Evolutionary conservation across 2,888 invertebrate genomes (phyloP), one percentile per base, ranked within the genome.

Genomic region (Pandemis cinnamomeana): DNA sequence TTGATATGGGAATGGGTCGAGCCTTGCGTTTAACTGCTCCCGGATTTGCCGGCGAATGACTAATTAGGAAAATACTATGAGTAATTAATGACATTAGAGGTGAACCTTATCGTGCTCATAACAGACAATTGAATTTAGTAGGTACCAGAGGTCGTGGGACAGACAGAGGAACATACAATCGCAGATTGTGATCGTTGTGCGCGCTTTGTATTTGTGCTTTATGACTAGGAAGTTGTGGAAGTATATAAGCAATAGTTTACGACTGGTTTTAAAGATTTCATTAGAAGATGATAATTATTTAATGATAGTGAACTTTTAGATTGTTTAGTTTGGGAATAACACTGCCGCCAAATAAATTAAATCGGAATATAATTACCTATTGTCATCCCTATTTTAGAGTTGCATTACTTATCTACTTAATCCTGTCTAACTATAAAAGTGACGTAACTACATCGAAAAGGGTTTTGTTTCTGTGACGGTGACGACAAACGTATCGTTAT

Each of bases 91-190:
- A 67, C 75, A 60, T 78, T 77, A 74, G 77, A 80, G 78, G 79
- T 78, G 78, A 79, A 83, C 83, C 81, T 87, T 85, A 87, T 87
- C 86, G 77, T 77, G 79, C 78, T 77, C 78, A 79, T 77, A 78
- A 80, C 75, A 78, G 73, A 85, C 85, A 86, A 86, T 83, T 86
- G 87, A 91, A 89, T 89, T 82, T 80, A 80, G 69, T 64, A 67
- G 71, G 86, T 87, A 84, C 78, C 77, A 80, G 89, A 92, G 93
- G 93, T 89, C 93, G 91, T 93, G 93, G 87, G 93, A 93, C 85
- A 80, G 77, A 79, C 80, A 83, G 80, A 81, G 80, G 75, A 76
- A 78, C 81, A 75, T 76, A 78, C 72, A 72, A 78, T 82, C 83
- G 76, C 42, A 79, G 93, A 92, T 93, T 86, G 82, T 71, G 80